Evolutionary conservation across 2,797 vertebrate genomes (phyloP), one percentile per base, ranked within the genome.

Genomic region (Danionella dracula): DNA sequence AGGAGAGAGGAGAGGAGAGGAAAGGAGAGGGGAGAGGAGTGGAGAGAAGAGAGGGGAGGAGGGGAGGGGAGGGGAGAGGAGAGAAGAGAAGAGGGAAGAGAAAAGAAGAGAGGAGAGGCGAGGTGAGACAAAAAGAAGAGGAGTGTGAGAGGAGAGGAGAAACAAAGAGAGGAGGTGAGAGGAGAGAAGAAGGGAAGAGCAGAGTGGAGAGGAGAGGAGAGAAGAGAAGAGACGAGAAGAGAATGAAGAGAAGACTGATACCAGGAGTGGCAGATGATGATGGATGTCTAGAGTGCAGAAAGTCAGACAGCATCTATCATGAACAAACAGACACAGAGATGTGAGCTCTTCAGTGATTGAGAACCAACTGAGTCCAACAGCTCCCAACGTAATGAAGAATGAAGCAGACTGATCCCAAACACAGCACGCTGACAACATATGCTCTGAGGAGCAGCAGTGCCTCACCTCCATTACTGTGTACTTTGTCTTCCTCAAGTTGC

Each of bases 401-500:
- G 68, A 70, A 62, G 66, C 19, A 60, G 51, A 73, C 57, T 21
- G 68, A 70, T 48, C 66, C 2, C 8, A 59, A 32, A 54, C 66
- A 67, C 68, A 42, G 37, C 35, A 66, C 40, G 49, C 46, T 31
- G 57, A 76, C 56, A 54, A 56, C 54, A 73, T 50, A 64, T 48
- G 50, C 17, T 53, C 46, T 46, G 11, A 59, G 38, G 44, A 61
- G 23, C 6, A 6, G 6, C 45, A 62, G 82, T 85, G 83, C 81
- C 70, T 89, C 87, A 91, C 90, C 90, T 89, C 84, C 90, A 5
- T 90, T 88, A 82, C 80, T 88, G 80, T 88, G 87, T 79, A 90
- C 84, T 81, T 85, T 87, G 80, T 91, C 88, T 74, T 90, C 90
- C 81, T 90, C 89, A 73, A 89, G 90, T 90, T 90, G 87, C 83